Percentiles rank a stretch among this genome's conserved stretches.
Conservation (phyloP, 2,797 vertebrate genomes). For the Fratercula arctica region DNA sequence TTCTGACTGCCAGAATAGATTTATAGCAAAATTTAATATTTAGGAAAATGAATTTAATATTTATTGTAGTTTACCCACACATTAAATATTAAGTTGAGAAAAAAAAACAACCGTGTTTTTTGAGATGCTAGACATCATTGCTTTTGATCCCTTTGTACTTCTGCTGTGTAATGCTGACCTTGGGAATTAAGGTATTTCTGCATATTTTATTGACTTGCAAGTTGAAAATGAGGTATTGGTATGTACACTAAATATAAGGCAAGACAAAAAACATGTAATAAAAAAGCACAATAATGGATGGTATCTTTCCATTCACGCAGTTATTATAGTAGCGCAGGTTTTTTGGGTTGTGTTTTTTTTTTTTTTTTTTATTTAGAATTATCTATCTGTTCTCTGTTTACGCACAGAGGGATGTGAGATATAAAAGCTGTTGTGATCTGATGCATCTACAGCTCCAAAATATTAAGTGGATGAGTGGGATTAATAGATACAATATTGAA, state of each 20-base stretch:
- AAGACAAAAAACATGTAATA: not conserved
- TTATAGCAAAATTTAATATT: not conserved
- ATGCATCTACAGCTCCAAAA: constrained; percentile 18
- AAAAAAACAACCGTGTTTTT: fast-evolving
- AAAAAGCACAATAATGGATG: not conserved
- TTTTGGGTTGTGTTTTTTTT: not conserved
- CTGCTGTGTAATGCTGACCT: not conserved
- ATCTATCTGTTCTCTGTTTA: not conserved
- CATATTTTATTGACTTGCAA: not conserved
- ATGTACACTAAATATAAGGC: not conserved
- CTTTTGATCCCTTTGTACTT: not conserved
- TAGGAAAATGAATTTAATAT: not conserved
- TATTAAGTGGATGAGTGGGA: not conserved
- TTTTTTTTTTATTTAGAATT: not conserved
- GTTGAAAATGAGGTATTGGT: not conserved
- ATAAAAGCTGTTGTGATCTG: not conserved
- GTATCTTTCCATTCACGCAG: not conserved
- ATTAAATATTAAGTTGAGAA: not conserved
- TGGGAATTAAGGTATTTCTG: not conserved
- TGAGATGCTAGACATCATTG: not conserved
- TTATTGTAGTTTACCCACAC: not conserved
- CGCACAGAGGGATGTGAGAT: not conserved
- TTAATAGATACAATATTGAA: constrained; percentile 18
- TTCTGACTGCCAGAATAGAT: not conserved
- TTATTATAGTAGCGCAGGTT: not conserved